Evolutionary conservation across 2,888 invertebrate genomes (phyloP), one percentile per base, ranked within the genome.

Genomic region (Tubulanus polymorphus): DNA sequence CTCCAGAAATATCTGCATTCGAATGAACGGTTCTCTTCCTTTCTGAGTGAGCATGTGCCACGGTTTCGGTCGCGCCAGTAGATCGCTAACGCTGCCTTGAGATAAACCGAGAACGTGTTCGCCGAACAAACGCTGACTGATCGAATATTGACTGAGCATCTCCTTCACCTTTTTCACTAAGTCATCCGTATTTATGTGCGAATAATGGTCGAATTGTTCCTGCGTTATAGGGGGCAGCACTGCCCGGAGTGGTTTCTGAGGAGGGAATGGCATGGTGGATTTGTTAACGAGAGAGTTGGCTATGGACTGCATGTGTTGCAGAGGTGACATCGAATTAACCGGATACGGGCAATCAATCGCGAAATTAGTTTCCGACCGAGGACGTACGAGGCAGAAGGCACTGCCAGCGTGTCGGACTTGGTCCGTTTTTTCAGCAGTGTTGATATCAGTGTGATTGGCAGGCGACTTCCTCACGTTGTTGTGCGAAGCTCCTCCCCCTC

Each of bases 31-130:
- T 63, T 97, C 97, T 27, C 96, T 84, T 0, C 97, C 97, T 78
- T 96, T 96, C 78, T 95, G 95, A 15, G 99, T 99, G 50, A 99
- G 84, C 94, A 96, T 95, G 76, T 94, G 93, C 99, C 97, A 99
- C 0, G 96, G 94, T 78, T 99, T 99, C 32, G 99, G 99, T 51
- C 99, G 82, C 26, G 97, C 97, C 62, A 99, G 83, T 41, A 99
- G 84, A 80, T 99, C 99, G 48, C 95, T 96, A 1, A 99, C 99
- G 3, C 94, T 94, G 35, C 99, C 99, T 61, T 80, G 79, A 18
- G 78, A 78, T 53, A 80, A 64, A 3, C 79, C 79, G 57, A 99
- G 84, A n/a, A 99, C 96, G 1, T 91, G 93, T 79, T 99, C 99
- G 8, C 99, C 99, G 75, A 99, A 99, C 49, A 99, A 83, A 65